Evolutionary conservation across 1,140 invertebrate species (phyloP), one percentile per base, ranked within the genome.

Genomic region (Diabrotica undecimpunctata): DNA sequence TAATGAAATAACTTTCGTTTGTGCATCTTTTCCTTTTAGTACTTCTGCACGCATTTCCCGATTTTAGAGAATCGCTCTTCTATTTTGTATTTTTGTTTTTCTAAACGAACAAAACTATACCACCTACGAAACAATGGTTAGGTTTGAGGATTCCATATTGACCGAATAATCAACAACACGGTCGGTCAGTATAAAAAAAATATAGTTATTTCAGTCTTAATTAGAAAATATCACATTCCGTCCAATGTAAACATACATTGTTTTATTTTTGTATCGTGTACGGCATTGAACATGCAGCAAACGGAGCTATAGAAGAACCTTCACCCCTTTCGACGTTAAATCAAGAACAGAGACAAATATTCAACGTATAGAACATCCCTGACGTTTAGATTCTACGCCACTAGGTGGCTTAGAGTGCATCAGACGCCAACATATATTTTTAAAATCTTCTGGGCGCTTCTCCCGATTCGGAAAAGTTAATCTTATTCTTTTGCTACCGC

Each of bases 121-220:
- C 51, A 62, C 25, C 13, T 51, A 58, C 57, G 57, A 35, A 62
- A 52, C 6, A 63, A n/a, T 38, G 12, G 53, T 14, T 62, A 41
- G 50, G 54, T 62, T 61, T 61, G 59, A 61, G 51, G 59, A 52
- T 61, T 36, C 56, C 12, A 61, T 36, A 36, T 35, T 12, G 59
- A 52, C 46, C 59, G 54, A 25, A 12, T 54, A 39, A 13, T 63
- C 25, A 25, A 25, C 25, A 25, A 25, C 25, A 13, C 54, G 53
- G 53, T 38, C 66, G 59, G 53, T 46, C 41, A 46, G 38, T 51
- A 67, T 65, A 66, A 72, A 76, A 72, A 72, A 74, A 75, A 75
- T 75, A 76, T 72, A 72, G 72, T 69, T 78, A 75, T 75, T 77
- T 78, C 76, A 78, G 76, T 78, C 76, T 78, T 74, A 68, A 72